These are phyloP conservation scores for Lampropteryx suffumata DNA, from an alignment of 2,888 invertebrate species.

Conservation along the genomic window DNA sequence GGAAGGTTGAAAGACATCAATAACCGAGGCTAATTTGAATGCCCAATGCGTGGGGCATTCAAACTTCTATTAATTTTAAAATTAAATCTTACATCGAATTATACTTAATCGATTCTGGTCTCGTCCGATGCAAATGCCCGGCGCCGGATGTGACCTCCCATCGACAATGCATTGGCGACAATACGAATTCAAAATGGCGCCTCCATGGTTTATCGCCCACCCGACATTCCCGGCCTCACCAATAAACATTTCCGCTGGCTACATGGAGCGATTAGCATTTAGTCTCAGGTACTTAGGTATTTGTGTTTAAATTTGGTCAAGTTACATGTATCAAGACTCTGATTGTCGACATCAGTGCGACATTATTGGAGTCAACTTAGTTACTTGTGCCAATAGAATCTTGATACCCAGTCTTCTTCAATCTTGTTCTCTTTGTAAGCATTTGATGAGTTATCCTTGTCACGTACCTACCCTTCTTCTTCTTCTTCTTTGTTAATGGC, in stretches of 20 bases:
- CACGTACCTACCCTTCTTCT: too few species aligned
- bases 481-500: too few species aligned
- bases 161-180: conserved; percentile 68
- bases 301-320: conserved; percentile 19
- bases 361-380: too few species aligned
- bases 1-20: too few species aligned
- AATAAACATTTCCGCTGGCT: conserved; percentile 60
- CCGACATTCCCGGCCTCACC: conserved; percentile 54
- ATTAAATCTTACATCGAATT: conserved; percentile 44
- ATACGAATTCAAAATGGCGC: conserved; percentile 78
- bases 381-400: too few species aligned
- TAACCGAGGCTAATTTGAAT: conserved; percentile 11
- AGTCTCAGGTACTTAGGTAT: conserved; percentile 18
- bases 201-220: conserved; percentile 64
- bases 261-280: conserved; percentile 66
- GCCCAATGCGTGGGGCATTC: conserved; percentile 16
- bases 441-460: too few species aligned
- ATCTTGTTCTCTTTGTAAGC: too few species aligned
- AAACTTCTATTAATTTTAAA: conserved; percentile 27
- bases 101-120: conserved; percentile 66
- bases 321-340: conserved; percentile 6
- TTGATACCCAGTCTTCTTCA: too few species aligned
- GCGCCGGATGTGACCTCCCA: conserved; percentile 81
- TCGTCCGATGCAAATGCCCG: conserved; percentile 78
- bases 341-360: conserved; percentile 6